These are phyloP conservation scores for Tenualosa ilisha DNA, from an alignment of 2,797 vertebrate species.

Conservation along the genomic window DNA sequence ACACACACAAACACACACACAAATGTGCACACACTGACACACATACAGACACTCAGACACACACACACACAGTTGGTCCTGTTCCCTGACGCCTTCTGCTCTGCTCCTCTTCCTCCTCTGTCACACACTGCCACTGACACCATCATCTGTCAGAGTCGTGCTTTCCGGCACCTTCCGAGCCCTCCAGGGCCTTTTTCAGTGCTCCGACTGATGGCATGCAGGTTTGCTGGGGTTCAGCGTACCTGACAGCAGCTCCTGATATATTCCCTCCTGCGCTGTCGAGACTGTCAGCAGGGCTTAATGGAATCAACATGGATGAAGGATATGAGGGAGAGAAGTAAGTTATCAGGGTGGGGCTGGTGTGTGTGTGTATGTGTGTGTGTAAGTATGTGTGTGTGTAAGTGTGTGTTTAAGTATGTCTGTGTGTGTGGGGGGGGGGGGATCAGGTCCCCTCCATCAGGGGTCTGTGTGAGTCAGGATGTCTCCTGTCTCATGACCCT, in stretches of 20 bases:
- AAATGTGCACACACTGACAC: too few species aligned
- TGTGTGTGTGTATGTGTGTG: not conserved
- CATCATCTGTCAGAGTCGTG: conserved; percentile 49
- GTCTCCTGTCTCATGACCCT: conserved; percentile 66
- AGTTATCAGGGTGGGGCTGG: conserved; percentile 67
- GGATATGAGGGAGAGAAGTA: conserved; percentile 75
- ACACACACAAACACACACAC: too few species aligned
- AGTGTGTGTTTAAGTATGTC: too few species aligned
- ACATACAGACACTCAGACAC: too few species aligned
- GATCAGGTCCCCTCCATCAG: not conserved
- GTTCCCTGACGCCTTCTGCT: too few species aligned
- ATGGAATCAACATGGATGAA: conserved; percentile 79
- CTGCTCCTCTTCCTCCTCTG: too few species aligned
- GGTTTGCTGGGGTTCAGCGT: conserved; percentile 51
- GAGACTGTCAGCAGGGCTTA: conserved; percentile 71
- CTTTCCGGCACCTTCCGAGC: conserved; percentile 45
- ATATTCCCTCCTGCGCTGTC: conserved; percentile 65
- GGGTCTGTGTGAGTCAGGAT: conserved; percentile 18
- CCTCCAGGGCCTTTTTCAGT: conserved; percentile 43
- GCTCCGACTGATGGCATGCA: conserved; percentile 49
- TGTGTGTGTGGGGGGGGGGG: not conserved
- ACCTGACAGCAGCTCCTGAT: conserved; percentile 67
- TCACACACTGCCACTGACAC: not conserved
- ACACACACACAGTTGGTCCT: too few species aligned
- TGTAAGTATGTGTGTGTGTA: too few species aligned